phyloP scores from a whole-genome alignment of 2,113 vertebrate species.

The Pollimyrus isidori region DNA sequence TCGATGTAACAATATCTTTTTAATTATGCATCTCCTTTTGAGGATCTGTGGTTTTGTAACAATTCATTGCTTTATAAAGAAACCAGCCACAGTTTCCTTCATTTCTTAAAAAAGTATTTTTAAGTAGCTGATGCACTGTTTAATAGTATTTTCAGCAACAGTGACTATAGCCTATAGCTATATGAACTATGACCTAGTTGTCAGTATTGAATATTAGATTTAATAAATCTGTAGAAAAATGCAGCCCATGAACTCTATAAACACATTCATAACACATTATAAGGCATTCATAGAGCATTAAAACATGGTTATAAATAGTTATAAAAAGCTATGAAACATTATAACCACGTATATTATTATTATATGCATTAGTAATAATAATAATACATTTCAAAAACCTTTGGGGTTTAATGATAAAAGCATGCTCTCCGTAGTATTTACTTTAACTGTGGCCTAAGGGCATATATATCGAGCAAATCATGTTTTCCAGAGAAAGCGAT shows the following conservation, averaged over 20 bases:
- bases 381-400: not conserved
- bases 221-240: not conserved
- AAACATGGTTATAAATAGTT: not conserved
- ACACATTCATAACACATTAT: not conserved
- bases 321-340: not conserved
- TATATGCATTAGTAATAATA: not conserved
- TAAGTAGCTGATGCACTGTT: not conserved
- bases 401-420: not conserved
- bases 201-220: not conserved
- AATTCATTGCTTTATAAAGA: not conserved
- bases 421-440: not conserved
- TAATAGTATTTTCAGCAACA: not conserved
- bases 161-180: not conserved
- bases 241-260: not conserved
- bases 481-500: constrained; percentile 6
- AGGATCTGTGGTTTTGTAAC: not conserved
- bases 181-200: not conserved
- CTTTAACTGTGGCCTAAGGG: not conserved
- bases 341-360: not conserved
- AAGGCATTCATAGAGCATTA: not conserved
- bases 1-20: not conserved
- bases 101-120: not conserved
- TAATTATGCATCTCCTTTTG: not conserved
- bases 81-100: not conserved
- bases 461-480: not conserved